These are phyloP conservation scores for Nicator chloris DNA, from an alignment of 2,113 vertebrate species.

Conservation along the genomic window DNA sequence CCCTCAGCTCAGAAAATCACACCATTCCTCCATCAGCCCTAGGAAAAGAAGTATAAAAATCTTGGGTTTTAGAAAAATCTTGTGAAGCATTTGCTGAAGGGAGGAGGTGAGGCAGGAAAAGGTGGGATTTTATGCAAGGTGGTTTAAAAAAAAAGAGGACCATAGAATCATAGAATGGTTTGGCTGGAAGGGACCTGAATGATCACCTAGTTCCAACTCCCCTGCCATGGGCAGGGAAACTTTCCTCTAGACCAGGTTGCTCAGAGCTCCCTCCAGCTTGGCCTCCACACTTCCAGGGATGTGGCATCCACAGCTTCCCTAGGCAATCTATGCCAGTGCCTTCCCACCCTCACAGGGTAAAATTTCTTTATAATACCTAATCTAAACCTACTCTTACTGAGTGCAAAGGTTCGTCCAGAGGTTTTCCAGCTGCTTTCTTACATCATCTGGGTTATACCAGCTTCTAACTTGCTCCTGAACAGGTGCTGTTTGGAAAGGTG, in stretches of 20 bases:
- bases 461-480: neutral
- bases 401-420: neutral
- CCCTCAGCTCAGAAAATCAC: neutral
- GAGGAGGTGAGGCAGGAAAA: neutral
- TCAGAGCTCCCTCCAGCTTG: neutral
- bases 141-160: neutral
- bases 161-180: neutral
- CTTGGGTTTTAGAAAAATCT: neutral
- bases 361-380: neutral
- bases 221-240: neutral
- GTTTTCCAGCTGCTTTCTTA: neutral
- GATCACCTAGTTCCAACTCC: neutral
- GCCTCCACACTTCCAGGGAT: neutral
- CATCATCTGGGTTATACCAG: neutral
- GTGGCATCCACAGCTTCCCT: neutral
- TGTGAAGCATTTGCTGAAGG: neutral
- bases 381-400: neutral
- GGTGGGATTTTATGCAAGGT: neutral
- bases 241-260: neutral
- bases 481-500: neutral
- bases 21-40: neutral
- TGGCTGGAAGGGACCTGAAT: neutral
- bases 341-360: neutral
- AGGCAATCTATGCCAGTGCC: neutral
- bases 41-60: neutral